A percentile compares a stretch with the other conserved stretches of the same genome.
These are phyloP conservation scores for Chaetophractus vellerosus DNA, from an alignment of 2,797 vertebrate genomes.

Conservation along the genomic window DNA sequence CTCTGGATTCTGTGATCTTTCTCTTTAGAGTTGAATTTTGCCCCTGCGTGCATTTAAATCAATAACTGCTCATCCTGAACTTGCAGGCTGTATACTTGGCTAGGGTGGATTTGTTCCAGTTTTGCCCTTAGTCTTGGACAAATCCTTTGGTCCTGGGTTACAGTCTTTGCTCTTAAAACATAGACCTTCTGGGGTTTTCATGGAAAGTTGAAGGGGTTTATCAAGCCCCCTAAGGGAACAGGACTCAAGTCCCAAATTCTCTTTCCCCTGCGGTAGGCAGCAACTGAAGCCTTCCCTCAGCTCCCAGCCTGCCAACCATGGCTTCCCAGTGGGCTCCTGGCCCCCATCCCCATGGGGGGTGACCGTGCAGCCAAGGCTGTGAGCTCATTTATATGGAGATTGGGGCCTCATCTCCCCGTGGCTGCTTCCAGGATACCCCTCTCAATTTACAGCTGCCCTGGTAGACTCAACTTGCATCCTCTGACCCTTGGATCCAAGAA, in stretches of 20 bases:
- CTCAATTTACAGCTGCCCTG: fast-evolving
- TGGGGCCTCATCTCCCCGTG: background rate
- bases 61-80: background rate
- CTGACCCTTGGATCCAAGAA: fast-evolving
- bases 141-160: too few relatives aligned
- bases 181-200: background rate
- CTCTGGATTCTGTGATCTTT: background rate
- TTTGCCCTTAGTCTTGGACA: background rate
- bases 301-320: background rate
- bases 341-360: fast-evolving
- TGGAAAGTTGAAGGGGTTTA: background rate
- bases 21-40: background rate
- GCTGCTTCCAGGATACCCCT: background rate
- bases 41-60: too few relatives aligned
- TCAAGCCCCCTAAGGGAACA: background rate
- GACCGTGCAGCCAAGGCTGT: background rate
- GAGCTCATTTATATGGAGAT: background rate
- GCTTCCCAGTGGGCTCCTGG: background rate
- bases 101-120: fast-evolving
- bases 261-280: background rate
- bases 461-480: background rate
- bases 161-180: too few relatives aligned
- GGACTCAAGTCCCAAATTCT: background rate
- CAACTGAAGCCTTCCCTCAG: background rate
- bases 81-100: background rate